A percentile compares a stretch with the other conserved stretches of the same genome.
Conservation (phyloP, 2,113 vertebrate species). For the Perca flavescens region DNA sequence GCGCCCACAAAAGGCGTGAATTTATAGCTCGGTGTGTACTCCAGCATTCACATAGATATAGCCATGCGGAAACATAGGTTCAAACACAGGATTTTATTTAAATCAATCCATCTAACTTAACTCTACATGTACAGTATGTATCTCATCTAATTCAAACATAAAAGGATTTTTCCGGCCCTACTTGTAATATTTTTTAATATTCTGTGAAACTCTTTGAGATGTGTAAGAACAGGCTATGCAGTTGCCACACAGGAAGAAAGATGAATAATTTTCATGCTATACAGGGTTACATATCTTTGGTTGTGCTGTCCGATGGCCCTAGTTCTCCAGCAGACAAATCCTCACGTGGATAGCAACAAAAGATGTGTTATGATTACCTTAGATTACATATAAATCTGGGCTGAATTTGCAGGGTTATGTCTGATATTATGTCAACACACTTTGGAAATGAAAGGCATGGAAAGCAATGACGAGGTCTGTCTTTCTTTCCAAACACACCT, state of each 20-base stretch:
- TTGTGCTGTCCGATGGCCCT: not conserved
- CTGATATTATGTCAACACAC: not conserved
- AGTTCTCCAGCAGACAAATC: slow-evolving; percentile 2
- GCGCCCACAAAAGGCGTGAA: slow-evolving; percentile 52
- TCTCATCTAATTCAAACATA: slow-evolving; percentile 32
- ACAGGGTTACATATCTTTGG: not conserved
- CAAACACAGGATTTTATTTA: slow-evolving; percentile 23
- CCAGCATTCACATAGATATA: slow-evolving; percentile 30
- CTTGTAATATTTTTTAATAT: not conserved
- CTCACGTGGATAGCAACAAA: slow-evolving; percentile 4
- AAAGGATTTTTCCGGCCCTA: not conserved
- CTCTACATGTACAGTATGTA: slow-evolving; percentile 3
- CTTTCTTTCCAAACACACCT: not conserved
- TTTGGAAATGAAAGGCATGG: not conserved
- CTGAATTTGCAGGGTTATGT: not conserved
- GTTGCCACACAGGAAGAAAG: not conserved
- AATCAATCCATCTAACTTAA: slow-evolving; percentile 22
- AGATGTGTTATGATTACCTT: not conserved
- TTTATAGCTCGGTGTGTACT: slow-evolving; percentile 54
- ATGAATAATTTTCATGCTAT: not conserved
- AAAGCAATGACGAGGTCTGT: not conserved
- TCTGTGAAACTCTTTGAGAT: not conserved
- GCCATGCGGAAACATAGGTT: not conserved
- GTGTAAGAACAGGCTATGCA: not conserved
- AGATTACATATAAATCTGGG: not conserved